These are phyloP conservation scores for Galeopterus variegatus DNA, from an alignment of 2,113 vertebrate genomes.

Conservation along the genomic window DNA sequence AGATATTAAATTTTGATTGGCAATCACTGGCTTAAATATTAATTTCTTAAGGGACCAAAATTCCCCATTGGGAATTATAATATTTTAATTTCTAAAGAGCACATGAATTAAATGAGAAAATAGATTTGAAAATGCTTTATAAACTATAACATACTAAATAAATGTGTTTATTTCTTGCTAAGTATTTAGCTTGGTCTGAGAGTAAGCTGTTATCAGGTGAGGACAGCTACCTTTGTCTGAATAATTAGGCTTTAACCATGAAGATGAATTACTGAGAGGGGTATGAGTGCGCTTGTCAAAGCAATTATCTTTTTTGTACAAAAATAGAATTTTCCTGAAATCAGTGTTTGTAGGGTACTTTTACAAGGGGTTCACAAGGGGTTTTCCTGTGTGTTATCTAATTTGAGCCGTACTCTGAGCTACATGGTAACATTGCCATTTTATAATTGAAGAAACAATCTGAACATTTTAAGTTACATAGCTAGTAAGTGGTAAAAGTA, in stretches of 20 bases:
- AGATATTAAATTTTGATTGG: conserved; percentile 22
- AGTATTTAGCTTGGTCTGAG: conserved; percentile 18
- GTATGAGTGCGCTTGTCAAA: neutral
- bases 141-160: conserved; percentile 46
- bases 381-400: neutral
- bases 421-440: neutral
- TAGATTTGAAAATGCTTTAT: conserved; percentile 39
- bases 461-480: conserved; percentile 36
- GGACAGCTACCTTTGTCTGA: conserved; percentile 23
- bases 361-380: neutral
- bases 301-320: neutral
- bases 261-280: neutral
- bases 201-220: neutral
- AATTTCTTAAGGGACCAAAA: conserved; percentile 35
- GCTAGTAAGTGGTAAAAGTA: conserved; percentile 16
- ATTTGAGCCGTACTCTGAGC: conserved; percentile 12
- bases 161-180: conserved; percentile 36
- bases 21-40: conserved; percentile 38
- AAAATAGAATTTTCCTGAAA: conserved; percentile 35
- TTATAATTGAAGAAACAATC: conserved; percentile 28
- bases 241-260: conserved; percentile 4
- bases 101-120: conserved; percentile 56
- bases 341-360: conserved; percentile 11
- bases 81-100: conserved; percentile 50
- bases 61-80: conserved; percentile 13